Evolutionary conservation across 1,140 invertebrate genomes (phyloP).

Genomic region (Camponotus floridanus): DNA sequence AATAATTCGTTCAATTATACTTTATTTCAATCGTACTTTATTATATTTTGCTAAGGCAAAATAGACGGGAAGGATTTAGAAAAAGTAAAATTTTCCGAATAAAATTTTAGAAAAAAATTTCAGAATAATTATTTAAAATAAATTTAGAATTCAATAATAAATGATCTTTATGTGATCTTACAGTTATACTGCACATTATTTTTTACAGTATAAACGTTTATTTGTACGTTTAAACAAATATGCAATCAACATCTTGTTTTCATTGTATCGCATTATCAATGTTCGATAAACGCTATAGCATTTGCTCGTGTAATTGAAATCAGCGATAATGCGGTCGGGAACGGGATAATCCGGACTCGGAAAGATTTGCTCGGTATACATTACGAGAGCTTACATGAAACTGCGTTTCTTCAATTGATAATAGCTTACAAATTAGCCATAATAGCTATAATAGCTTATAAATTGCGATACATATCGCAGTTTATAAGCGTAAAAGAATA

Average conservation of each 20-base stretch:
- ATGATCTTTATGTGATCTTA: no score
- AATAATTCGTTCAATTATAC: not conserved
- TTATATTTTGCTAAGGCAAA: not conserved
- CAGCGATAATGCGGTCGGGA: not conserved
- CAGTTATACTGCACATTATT: not conserved
- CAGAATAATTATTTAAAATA: no score
- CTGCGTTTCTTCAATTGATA: not conserved
- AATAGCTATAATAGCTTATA: no score
- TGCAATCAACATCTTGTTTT: not conserved
- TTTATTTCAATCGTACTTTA: not conserved
- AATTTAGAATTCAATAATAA: no score
- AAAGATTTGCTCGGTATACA: not conserved
- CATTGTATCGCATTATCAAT: not conserved
- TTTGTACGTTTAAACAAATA: not conserved
- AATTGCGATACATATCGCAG: not conserved
- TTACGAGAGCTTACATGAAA: not conserved
- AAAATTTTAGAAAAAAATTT: no score
- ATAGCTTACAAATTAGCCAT: not conserved
- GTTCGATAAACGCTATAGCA: not conserved
- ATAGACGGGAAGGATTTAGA: not conserved
- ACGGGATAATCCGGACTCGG: not conserved
- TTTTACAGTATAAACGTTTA: not conserved
- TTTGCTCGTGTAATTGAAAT: constrained; percentile 10
- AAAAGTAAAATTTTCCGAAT: not conserved
- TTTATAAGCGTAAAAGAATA: not conserved